phyloP scores from a whole-genome alignment of 2,113 vertebrate genomes.

The Stigmatopora nigra region DNA sequence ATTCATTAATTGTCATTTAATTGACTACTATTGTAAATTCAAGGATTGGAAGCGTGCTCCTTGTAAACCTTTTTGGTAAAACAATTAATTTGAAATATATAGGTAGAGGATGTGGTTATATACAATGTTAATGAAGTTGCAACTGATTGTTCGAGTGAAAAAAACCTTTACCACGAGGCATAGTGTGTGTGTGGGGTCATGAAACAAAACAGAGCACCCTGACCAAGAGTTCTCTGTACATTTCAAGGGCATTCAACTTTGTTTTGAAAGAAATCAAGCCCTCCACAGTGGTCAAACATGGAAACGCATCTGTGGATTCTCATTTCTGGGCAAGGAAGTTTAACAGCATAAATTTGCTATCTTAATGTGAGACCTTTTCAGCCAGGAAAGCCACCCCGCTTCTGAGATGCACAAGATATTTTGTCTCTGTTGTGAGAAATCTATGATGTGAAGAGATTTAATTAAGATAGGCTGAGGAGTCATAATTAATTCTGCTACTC shows the following conservation, averaged over 20 bases:
- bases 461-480: slow-evolving; percentile 72
- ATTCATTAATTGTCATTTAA: no score
- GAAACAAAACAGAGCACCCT: slow-evolving; percentile 5
- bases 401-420: slow-evolving; percentile 63
- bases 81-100: background rate
- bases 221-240: slow-evolving; percentile 40
- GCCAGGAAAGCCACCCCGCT: slow-evolving; percentile 12
- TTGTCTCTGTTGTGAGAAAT: slow-evolving; percentile 66
- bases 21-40: no score
- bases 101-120: background rate
- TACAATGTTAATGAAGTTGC: background rate
- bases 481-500: slow-evolving; percentile 71
- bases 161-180: slow-evolving; percentile 11
- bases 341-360: slow-evolving; percentile 53
- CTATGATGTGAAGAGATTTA: slow-evolving; percentile 74
- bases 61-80: no score
- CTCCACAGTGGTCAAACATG: slow-evolving; percentile 28
- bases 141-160: background rate
- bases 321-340: slow-evolving; percentile 45
- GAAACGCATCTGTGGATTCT: slow-evolving; percentile 44
- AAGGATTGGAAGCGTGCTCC: no score
- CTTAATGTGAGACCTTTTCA: slow-evolving; percentile 47
- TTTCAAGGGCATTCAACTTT: slow-evolving; percentile 61
- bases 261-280: slow-evolving; percentile 48
- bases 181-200: slow-evolving; percentile 35